Conservation (phyloP, 2,113 vertebrate species). For the Anoura caudifer region DNA sequence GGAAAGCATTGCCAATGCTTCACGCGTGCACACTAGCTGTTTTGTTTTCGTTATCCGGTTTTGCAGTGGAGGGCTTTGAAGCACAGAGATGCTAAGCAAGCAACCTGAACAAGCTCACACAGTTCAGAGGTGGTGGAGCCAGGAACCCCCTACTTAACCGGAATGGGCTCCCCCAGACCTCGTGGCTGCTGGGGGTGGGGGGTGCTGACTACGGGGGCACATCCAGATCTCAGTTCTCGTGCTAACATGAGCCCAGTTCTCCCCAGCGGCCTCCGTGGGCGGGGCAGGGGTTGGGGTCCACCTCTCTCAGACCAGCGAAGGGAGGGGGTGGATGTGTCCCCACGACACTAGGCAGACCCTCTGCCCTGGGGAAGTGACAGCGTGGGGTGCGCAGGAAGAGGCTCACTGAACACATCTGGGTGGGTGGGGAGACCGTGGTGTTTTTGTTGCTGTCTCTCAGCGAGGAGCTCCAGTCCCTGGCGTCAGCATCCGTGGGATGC, state of each 20-base stretch:
- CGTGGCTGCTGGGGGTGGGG: background rate
- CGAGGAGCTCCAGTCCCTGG: accelerated
- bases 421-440: accelerated
- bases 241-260: accelerated
- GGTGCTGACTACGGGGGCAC: accelerated
- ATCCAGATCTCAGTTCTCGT: accelerated
- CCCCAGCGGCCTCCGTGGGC: accelerated
- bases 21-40: accelerated
- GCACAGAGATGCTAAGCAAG: background rate
- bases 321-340: background rate
- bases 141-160: background rate
- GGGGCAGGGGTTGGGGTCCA: accelerated
- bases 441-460: background rate
- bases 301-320: no score
- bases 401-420: background rate
- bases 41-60: accelerated
- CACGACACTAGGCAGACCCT: accelerated
- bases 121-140: background rate
- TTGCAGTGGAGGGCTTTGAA: background rate
- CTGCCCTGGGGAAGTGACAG: background rate
- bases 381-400: background rate
- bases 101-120: background rate
- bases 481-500: accelerated
- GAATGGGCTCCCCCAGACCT: no score
- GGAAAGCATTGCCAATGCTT: accelerated